Base-by-base conservation (phyloP, 2,888 invertebrate species). In the Pachycephus smyrnensis region DNA sequence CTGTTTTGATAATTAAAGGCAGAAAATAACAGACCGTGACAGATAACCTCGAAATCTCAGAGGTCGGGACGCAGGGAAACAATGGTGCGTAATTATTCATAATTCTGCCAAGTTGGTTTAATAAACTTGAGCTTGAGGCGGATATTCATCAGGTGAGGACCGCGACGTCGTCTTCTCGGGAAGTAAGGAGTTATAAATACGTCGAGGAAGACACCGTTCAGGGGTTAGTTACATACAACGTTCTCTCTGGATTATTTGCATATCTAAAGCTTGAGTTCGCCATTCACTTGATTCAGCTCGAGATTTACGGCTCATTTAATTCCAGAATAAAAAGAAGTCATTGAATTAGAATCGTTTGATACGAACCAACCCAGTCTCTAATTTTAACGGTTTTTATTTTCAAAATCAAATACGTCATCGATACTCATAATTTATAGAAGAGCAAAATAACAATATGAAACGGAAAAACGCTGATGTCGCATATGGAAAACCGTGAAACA, bases 111-210 rank as follows among this genome's bases (percentile, higher is more conserved):
- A 87, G 88, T 86, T 86, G 85, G 85, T 86, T 86, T 88, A 85
- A 88, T 87, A 87, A 87, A 86, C 86, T 88, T 85, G 84, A 87
- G 84, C 83, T 55, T 81, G 84, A 83, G 84, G 85, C 84, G 82
- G 84, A 87, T 84, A 88, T 88, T 88, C 85, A 86, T 85, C 88
- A 87, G 85, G 81, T 71, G 84, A 80, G 84, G 79, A 84, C 80
- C 82, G 84, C 81, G 82, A 81, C 85, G 84, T 85, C 40, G 40
- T 30, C 71, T 71, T 71, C 40, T 55, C 75, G 31, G 75, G 87
- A 90, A 89, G 89, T 87, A 87, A 87, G 86, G 85, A 85, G 88
- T 87, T 89, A 90, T 90, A 90, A 90, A 90, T 90, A 90, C 88
- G 85, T 89, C 88, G 87, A 85, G 40, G 85, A 88, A 88, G 88